Evolutionary conservation across 2,797 vertebrate genomes (phyloP).

Genomic region (Kryptolebias ocellatus): DNA sequence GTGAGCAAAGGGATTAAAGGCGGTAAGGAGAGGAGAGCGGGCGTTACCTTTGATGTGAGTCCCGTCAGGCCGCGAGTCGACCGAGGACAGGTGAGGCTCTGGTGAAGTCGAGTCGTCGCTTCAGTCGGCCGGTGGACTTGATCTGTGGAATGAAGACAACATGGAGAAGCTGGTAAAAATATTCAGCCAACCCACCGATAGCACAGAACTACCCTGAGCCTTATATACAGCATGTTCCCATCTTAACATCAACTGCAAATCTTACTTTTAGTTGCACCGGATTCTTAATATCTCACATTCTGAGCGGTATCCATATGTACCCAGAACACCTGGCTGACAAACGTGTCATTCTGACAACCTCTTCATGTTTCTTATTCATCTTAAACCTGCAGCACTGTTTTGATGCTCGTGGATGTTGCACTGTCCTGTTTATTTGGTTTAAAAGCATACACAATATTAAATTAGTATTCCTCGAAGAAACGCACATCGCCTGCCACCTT

Average conservation of each 20-base stretch:
- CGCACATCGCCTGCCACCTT: too few species aligned
- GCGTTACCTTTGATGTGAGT: conserved; percentile 77
- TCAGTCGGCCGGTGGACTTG: conserved; percentile 56
- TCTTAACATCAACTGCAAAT: too few species aligned
- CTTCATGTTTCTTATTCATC: not conserved
- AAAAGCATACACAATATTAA: too few species aligned
- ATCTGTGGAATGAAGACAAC: conserved; percentile 51
- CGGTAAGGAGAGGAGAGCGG: conserved; percentile 43
- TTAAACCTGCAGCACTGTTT: not conserved
- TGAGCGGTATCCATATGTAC: too few species aligned
- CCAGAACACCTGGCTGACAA: not conserved
- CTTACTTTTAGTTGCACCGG: too few species aligned
- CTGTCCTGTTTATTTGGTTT: too few species aligned
- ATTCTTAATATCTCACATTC: too few species aligned
- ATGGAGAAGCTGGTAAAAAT: conserved; percentile 13
- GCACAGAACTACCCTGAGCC: conserved; percentile 17
- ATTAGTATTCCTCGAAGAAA: too few species aligned
- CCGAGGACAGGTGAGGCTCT: conserved; percentile 49
- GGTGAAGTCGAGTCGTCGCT: conserved; percentile 58
- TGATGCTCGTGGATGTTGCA: too few species aligned
- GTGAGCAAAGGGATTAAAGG: conserved; percentile 70
- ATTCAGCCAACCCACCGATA: conserved; percentile 28
- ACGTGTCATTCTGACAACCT: too few species aligned
- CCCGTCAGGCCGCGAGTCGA: conserved; percentile 68
- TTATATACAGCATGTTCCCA: conserved; percentile 2